Conservation (phyloP, 2,797 vertebrate genomes). For the Hippocampus kuda region DNA sequence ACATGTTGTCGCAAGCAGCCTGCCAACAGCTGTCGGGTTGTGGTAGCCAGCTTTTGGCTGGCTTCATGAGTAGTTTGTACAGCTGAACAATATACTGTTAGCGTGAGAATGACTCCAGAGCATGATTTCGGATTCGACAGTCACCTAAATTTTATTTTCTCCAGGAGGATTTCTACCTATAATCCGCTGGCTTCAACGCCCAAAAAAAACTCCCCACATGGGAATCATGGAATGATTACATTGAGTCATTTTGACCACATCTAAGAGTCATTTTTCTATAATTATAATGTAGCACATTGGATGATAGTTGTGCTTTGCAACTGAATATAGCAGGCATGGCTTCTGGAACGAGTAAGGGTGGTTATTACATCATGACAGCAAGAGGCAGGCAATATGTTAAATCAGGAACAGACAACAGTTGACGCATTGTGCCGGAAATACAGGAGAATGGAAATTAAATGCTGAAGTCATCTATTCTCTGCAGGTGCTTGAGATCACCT, state of each 20-base stretch:
- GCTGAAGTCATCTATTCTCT: neutral
- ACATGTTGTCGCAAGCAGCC: slow-evolving; percentile 20
- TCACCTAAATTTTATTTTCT: neutral
- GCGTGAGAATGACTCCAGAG: neutral
- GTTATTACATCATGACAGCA: neutral
- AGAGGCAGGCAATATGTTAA: neutral
- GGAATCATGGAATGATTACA: neutral
- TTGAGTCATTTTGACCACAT: neutral
- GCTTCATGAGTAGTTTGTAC: neutral
- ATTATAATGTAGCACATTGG: neutral
- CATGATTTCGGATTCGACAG: neutral
- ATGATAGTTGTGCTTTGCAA: neutral
- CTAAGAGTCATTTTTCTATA: neutral
- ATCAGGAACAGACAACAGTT: neutral
- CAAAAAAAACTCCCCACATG: neutral
- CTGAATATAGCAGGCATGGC: neutral
- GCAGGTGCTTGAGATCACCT: neutral
- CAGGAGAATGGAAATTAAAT: neutral
- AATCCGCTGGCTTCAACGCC: neutral
- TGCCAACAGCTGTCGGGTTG: slow-evolving; percentile 7
- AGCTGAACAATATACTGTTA: neutral
- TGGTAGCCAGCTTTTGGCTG: neutral
- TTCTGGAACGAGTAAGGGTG: neutral
- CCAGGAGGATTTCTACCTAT: too few species aligned
- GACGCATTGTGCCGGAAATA: neutral